Evolutionary conservation across 2,113 vertebrate species (phyloP).

Genomic region (Poeciliopsis occidentalis): DNA sequence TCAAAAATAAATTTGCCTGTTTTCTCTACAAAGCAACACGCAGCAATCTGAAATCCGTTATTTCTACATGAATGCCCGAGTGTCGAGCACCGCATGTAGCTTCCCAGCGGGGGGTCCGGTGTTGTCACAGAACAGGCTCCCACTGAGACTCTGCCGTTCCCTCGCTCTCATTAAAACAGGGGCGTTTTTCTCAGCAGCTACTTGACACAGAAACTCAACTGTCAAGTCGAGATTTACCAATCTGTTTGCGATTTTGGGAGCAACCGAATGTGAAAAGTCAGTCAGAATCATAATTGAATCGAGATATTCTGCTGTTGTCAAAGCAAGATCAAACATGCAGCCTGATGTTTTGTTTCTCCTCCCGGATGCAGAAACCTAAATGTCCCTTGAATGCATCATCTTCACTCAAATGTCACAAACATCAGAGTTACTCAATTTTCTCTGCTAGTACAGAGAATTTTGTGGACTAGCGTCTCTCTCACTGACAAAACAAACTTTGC

Average conservation of each 20-base stretch:
- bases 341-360: not conserved
- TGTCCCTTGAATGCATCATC: no score
- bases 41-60: constrained; percentile 57
- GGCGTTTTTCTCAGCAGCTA: constrained; percentile 52
- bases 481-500: not conserved
- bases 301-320: not conserved
- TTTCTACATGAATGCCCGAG: constrained; percentile 38
- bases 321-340: not conserved
- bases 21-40: constrained; percentile 34
- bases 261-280: no score
- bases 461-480: not conserved
- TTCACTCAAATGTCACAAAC: no score
- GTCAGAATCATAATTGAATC: no score
- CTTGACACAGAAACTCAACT: constrained; percentile 16
- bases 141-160: constrained; percentile 45
- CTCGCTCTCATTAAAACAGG: constrained; percentile 47
- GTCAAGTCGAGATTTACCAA: constrained; percentile 18
- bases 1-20: constrained; percentile 29
- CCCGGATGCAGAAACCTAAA: no score
- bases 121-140: constrained; percentile 29
- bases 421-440: no score
- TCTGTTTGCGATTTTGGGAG: no score
- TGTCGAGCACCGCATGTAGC: constrained; percentile 42
- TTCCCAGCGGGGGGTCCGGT: constrained; percentile 27
- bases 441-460: no score